Percentiles rank a stretch among this genome's conserved stretches.
Conservation (phyloP, 2,888 invertebrate genomes). For the Tachina fera region DNA sequence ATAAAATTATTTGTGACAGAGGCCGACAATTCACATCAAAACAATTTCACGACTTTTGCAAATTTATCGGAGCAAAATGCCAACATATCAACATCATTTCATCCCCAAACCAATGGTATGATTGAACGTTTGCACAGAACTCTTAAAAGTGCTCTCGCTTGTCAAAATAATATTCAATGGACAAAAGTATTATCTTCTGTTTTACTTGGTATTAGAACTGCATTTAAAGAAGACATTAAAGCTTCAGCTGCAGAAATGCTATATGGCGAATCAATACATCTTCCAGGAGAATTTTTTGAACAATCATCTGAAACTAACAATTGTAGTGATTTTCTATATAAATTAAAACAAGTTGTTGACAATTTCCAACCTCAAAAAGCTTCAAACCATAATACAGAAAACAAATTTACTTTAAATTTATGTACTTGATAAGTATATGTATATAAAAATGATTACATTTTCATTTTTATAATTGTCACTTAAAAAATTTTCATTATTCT, state of each 20-base stretch:
- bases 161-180: too few species aligned
- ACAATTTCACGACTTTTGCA: background rate
- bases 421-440: too few species aligned
- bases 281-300: constrained; percentile 1
- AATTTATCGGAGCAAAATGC: background rate
- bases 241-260: too few species aligned
- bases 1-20: constrained; percentile 1
- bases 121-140: too few species aligned
- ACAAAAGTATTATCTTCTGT: too few species aligned
- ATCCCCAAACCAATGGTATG: background rate
- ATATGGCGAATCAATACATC: background rate
- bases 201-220: too few species aligned
- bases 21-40: background rate
- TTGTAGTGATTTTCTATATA: background rate
- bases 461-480: too few species aligned
- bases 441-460: too few species aligned
- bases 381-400: background rate
- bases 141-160: too few species aligned
- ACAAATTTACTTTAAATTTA: too few species aligned
- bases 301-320: background rate
- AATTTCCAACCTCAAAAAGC: background rate
- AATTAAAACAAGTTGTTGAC: background rate
- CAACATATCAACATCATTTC: background rate
- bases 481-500: too few species aligned
- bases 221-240: too few species aligned